These are phyloP conservation scores for Lymantria dispar DNA, from an alignment of 2,888 invertebrate species.

Conservation along the genomic window DNA sequence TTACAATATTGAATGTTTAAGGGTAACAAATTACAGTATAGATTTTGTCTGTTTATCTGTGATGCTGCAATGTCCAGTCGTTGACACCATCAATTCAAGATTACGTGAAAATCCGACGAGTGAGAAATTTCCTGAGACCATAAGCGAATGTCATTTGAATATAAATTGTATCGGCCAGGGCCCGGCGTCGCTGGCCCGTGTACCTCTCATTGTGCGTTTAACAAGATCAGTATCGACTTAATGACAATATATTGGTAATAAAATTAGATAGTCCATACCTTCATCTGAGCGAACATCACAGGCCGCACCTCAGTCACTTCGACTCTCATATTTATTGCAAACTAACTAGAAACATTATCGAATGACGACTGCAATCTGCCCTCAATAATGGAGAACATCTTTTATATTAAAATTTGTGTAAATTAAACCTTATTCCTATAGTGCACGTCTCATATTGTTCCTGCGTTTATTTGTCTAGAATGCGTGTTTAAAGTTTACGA, in stretches of 20 bases:
- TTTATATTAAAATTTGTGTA: slow-evolving; percentile 41
- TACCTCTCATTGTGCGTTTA: slow-evolving; percentile 79
- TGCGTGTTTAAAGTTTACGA: slow-evolving; percentile 71
- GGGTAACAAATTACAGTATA: slow-evolving; percentile 35
- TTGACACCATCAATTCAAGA: slow-evolving; percentile 71
- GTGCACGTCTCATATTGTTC: slow-evolving; percentile 50
- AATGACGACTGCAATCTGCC: slow-evolving; percentile 62
- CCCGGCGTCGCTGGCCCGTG: slow-evolving; percentile 54
- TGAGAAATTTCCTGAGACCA: slow-evolving; percentile 73
- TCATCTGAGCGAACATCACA: slow-evolving; percentile 71
- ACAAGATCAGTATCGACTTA: slow-evolving; percentile 83
- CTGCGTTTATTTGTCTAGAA: slow-evolving; percentile 47
- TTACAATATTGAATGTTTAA: slow-evolving; percentile 31
- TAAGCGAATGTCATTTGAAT: slow-evolving; percentile 80
- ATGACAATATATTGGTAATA: slow-evolving; percentile 83
- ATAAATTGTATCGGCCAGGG: slow-evolving; percentile 72
- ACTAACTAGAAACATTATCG: slow-evolving; percentile 79
- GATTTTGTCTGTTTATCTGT: slow-evolving; percentile 37
- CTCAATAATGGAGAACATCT: slow-evolving; percentile 58
- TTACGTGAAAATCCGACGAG: slow-evolving; percentile 77
- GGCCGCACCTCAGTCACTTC: slow-evolving; percentile 47
- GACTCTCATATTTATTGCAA: slow-evolving; percentile 78
- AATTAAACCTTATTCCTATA: slow-evolving; percentile 57
- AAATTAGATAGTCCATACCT: slow-evolving; percentile 80
- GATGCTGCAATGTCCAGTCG: slow-evolving; percentile 50